Evolutionary conservation across 2,113 vertebrate species (phyloP).

Genomic region (Chaetorhynchus papuensis): DNA sequence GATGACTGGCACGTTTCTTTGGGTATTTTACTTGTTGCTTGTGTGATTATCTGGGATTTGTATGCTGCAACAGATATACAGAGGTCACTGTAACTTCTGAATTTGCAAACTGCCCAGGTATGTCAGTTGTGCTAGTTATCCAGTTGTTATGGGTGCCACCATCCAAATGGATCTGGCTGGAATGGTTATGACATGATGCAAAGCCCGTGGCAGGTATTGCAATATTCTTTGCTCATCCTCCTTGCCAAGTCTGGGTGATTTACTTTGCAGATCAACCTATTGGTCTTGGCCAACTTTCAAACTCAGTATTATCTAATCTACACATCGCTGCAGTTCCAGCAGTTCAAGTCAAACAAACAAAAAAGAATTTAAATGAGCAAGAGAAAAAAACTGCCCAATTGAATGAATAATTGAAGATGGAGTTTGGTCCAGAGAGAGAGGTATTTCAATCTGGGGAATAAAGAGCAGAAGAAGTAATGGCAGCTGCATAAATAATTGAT

Average conservation of each 20-base stretch:
- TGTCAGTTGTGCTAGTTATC: background rate
- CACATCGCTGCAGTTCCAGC: background rate
- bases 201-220: background rate
- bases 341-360: background rate
- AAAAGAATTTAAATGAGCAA: background rate
- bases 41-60: background rate
- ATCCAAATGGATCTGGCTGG: background rate
- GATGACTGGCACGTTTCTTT: background rate
- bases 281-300: background rate
- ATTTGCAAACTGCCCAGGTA: background rate
- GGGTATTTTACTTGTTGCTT: background rate
- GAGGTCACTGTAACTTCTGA: background rate
- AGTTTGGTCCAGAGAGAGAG: background rate
- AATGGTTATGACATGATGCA: background rate
- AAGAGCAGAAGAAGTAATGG: background rate
- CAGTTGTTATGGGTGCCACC: background rate
- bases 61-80: background rate
- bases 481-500: conserved; percentile 18
- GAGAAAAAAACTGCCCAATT: background rate
- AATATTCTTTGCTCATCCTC: background rate
- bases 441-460: background rate
- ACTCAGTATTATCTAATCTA: background rate
- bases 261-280: background rate
- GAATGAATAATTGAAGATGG: conserved; percentile 9
- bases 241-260: background rate